Evolutionary conservation across 2,888 invertebrate species (phyloP).

Genomic region (Azorinus chamasolen): DNA sequence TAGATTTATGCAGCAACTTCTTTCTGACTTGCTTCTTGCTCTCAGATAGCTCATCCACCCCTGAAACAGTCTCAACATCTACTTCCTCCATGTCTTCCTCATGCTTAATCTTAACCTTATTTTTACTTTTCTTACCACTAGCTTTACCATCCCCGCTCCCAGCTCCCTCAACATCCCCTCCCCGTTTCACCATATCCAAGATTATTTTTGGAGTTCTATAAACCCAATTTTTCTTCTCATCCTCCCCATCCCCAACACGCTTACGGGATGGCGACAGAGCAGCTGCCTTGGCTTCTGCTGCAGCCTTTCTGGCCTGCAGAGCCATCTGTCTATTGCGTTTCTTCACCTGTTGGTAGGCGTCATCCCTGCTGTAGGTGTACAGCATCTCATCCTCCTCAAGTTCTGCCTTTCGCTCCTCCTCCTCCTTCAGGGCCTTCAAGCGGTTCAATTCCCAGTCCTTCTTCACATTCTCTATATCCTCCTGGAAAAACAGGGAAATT

Average conservation of each 20-base stretch:
- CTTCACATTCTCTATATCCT: conserved; percentile 90
- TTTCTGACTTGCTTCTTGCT: conserved; percentile 35
- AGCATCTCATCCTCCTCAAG: conserved; percentile 88
- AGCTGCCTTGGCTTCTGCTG: conserved; percentile 41
- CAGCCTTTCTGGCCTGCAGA: conserved; percentile 48
- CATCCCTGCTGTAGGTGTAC: conserved; percentile 92
- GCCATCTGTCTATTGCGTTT: conserved; percentile 64
- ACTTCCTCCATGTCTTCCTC: conserved; percentile 57
- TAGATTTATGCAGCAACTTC: conserved; percentile 33
- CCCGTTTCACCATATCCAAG: conserved; percentile 41
- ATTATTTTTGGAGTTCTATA: conserved; percentile 60
- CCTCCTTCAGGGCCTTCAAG: conserved; percentile 87
- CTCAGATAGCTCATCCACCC: conserved; percentile 34
- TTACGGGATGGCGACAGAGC: conserved; percentile 37
- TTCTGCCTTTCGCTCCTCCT: conserved; percentile 85
- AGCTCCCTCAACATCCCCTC: conserved; percentile 20
- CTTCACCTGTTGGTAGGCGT: conserved; percentile 94
- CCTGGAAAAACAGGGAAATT: conserved; percentile 77
- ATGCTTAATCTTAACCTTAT: conserved; percentile 20
- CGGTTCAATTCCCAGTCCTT: conserved; percentile 96
- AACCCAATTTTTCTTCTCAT: conserved; percentile 44
- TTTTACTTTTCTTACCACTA: conserved; percentile 33
- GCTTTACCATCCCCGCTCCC: conserved; percentile 32
- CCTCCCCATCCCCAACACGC: conserved; percentile 30
- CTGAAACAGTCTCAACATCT: conserved; percentile 57